Conservation (phyloP, 2,113 vertebrate species). For the Psittacus erithacus region DNA sequence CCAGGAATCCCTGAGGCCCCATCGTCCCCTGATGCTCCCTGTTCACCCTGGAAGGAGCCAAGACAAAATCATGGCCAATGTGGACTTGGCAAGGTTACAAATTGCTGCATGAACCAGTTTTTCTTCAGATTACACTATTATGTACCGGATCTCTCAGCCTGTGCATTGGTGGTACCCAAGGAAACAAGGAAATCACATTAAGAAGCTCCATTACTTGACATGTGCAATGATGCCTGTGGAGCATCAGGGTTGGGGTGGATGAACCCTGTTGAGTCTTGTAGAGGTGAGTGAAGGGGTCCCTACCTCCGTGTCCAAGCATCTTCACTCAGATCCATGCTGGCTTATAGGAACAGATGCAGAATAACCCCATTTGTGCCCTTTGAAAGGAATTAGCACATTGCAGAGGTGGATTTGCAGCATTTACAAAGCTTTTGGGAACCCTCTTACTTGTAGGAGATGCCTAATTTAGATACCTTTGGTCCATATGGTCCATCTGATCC, state of each 20-base stretch:
- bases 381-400: fast-evolving
- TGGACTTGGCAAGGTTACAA: background rate
- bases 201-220: background rate
- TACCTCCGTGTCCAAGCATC: background rate
- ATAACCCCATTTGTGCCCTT: background rate
- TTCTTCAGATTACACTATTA: background rate
- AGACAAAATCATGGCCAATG: background rate
- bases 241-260: background rate
- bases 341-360: background rate
- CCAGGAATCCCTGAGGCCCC: slow-evolving; percentile 77
- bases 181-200: background rate
- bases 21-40: slow-evolving; percentile 74
- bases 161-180: background rate
- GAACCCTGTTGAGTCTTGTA: fast-evolving
- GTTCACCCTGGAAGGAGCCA: slow-evolving; percentile 75
- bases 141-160: background rate
- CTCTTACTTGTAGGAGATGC: background rate
- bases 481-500: slow-evolving; percentile 77
- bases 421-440: background rate
- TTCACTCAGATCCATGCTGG: background rate
- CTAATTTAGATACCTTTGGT: slow-evolving; percentile 68
- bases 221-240: background rate
- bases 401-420: background rate
- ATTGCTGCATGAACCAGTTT: background rate
- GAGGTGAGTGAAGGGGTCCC: background rate